Evolutionary conservation across 2,113 vertebrate genomes (phyloP).

Genomic region (Seriola quinqueradiata): DNA sequence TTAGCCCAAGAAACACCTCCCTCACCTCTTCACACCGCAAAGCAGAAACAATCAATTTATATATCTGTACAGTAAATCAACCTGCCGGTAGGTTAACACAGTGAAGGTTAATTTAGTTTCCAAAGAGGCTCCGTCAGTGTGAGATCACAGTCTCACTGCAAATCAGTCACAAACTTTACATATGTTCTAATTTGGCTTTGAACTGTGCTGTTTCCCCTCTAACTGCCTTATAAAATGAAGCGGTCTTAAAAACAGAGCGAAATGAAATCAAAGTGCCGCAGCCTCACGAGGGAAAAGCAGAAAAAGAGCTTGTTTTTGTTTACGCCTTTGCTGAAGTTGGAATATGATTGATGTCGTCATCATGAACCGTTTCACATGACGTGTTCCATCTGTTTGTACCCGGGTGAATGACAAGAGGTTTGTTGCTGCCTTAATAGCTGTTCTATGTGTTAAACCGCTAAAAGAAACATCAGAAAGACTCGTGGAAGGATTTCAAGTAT

Average conservation of each 20-base stretch:
- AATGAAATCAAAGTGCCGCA: constrained; percentile 46
- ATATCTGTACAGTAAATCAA: not conserved
- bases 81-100: not conserved
- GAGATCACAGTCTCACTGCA: constrained; percentile 28
- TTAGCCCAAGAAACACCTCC: not conserved
- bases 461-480: constrained; percentile 58
- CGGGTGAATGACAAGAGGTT: constrained; percentile 41
- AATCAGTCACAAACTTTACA: constrained; percentile 49
- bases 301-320: constrained; percentile 54
- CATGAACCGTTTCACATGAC: constrained; percentile 15
- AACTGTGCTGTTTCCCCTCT: constrained; percentile 22
- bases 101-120: not conserved
- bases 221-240: constrained; percentile 46
- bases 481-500: constrained; percentile 47
- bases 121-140: not conserved
- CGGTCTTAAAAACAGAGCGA: constrained; percentile 36
- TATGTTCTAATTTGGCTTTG: constrained; percentile 52
- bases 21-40: not conserved
- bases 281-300: constrained; percentile 16
- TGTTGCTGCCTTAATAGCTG: constrained; percentile 38
- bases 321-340: constrained; percentile 29
- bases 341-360: constrained; percentile 50
- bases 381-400: constrained; percentile 36
- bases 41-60: not conserved
- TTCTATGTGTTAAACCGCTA: constrained; percentile 43